Evolutionary conservation across 1,140 invertebrate genomes (phyloP), one percentile per base, ranked within the genome.

Genomic region (Camponotus pennsylvanicus): DNA sequence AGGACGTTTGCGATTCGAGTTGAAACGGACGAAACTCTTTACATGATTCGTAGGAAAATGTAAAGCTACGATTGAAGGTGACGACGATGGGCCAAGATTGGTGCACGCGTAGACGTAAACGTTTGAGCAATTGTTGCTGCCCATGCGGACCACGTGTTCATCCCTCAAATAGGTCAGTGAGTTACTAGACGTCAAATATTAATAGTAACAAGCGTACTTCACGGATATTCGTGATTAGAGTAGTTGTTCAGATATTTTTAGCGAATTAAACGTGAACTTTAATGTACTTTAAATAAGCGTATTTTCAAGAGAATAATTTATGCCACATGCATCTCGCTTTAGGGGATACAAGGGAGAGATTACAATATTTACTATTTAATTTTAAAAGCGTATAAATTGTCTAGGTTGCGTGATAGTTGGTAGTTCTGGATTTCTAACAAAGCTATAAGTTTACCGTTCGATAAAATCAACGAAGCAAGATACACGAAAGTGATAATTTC

Each of bases 61-160:
- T 80, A 84, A 86, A 79, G 45, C 27, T 45, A 37, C 34, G 21
- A 79, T 37, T 55, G 45, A 52, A 40, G 63, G 66, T 21, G 34
- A 71, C 76, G 88, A 92, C 85, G 70, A 97, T 97, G 97, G 97
- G 97, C 91, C 97, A 97, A 93, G 97, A 97, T 94, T 97, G 96
- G 96, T 97, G 97, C 95, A 96, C 96, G 92, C 95, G 96, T 90
- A 96, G 96, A 93, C 95, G 96, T 94, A 97, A 97, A 95, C 95
- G 96, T 92, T 95, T 94, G 85, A 94, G 94, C 89, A 96, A 96
- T 93, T 96, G 96, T 91, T 96, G 96, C 93, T 95, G 95, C 89
- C 95, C 95, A 92, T 96, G 95, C 93, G 96, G 94, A 95, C 96
- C 90, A 95, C 96, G 92, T 95, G 96, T 95, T 94, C 96, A 95